Base-by-base conservation (phyloP, 1,140 invertebrate species). In the Sarcophaga bullata region DNA sequence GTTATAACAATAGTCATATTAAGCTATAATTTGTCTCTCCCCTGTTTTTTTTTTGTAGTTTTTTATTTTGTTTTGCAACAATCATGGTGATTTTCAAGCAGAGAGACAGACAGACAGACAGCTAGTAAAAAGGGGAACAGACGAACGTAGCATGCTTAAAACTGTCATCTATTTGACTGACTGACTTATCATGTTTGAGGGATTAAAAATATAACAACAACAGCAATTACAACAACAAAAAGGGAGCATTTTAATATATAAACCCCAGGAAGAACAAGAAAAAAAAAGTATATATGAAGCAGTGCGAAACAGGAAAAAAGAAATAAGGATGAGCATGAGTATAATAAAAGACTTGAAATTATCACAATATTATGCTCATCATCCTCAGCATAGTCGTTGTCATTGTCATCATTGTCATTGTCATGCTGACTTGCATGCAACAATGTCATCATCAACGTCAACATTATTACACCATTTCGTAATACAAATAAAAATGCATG, bases 371-470 rank as follows among this genome's bases (percentile, higher is more conserved):
- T 78, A 78, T 78, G n/a, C 25, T 11, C 75, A 78, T 50, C 75
- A 78, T 78, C 49, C n/a, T 25, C 6, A 25, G 19, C 62, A 72
- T 72, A 6, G 37, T 25, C 62, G 10, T 19, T 72, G 62, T 72
- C 62, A 72, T 78, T 78, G 75, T 78, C 75, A 78, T 78, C 75
- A 78, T 78, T 78, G 75, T 78, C 75, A 78, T 50, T 78, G 75
- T 78, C 75, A 78, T 50, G 48, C 75, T 78, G 75, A 78, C 75
- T 78, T 78, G 75, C 75, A 78, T 78, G 49, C 48, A 78, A 78
- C 75, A 78, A 78, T 78, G 75, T 78, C 75, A 78, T 78, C 75
- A 78, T 78, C 75, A 78, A 78, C 19, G 75, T 78, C 75, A 78
- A 50, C 75, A 78, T 78, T 48, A 78, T 78, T 48, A 78, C 75